Base-by-base conservation (phyloP, 37 sponge, comb jelly and placozoan genomes). In the Cliona cf. orientalis region DNA sequence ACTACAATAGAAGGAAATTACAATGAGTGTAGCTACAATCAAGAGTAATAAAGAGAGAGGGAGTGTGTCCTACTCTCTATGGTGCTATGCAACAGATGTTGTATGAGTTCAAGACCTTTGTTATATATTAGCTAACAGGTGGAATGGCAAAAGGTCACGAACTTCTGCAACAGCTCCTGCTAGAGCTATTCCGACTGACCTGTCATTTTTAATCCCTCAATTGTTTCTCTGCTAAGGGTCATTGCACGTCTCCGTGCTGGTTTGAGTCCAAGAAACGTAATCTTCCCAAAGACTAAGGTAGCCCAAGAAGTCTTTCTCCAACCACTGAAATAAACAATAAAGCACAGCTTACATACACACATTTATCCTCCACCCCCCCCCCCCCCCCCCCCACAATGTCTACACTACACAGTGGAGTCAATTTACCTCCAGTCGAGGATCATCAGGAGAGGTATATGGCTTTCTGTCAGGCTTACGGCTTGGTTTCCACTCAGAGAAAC, bases 351-450 rank as follows among this genome's bases (percentile, higher is more conserved):
- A n/a, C n/a, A n/a, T n/a, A n/a, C n/a, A n/a, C n/a, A n/a, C n/a
- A n/a, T n/a, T n/a, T n/a, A n/a, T n/a, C n/a, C n/a, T n/a, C n/a
- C n/a, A n/a, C n/a, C n/a, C n/a, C n/a, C n/a, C n/a, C n/a, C n/a
- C n/a, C n/a, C n/a, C n/a, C n/a, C n/a, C n/a, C n/a, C 53, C 9
- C 53, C 9, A 49, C 14, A 49, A 49, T 19, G 53, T 14, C 53
- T 49, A 14, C 14, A 9, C 14, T 19, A 49, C 9, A 19, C 14
- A 19, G 14, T 49, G 14, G 53, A 19, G 9, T 49, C 23, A 25
- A 42, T 7, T 28, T 69, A 84, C 85, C 41, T 67, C 46, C 11
- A 84, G 37, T 3, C 85, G 69, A 14, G 29, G 1, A 55, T 76
- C 78, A 58, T 46, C 38, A 26, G 43, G 38, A 56, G 44, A 53